Conservation (phyloP, 1,140 invertebrate genomes). For the Drosophila miranda region DNA sequence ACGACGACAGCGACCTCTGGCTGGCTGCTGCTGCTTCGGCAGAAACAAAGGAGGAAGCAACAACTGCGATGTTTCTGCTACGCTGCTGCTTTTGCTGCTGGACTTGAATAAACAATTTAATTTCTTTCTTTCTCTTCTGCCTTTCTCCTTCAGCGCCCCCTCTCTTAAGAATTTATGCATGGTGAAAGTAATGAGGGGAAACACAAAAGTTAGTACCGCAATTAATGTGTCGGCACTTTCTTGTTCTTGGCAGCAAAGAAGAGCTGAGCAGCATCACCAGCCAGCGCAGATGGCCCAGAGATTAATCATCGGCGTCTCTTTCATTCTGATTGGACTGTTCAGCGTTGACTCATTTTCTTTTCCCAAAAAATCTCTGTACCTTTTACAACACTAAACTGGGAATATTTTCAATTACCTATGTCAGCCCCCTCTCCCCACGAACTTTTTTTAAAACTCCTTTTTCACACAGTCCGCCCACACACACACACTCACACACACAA, state of each 20-base stretch:
- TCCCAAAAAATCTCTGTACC: not conserved
- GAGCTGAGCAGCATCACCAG: too few species aligned
- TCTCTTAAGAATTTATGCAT: constrained; percentile 60
- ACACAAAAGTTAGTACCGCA: constrained; percentile 58
- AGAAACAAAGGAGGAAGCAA: constrained; percentile 52
- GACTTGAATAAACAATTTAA: constrained; percentile 57
- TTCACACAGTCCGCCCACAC: not conserved
- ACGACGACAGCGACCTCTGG: constrained; percentile 6
- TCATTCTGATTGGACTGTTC: constrained; percentile 8
- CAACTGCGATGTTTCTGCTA: constrained; percentile 34
- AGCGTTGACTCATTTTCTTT: constrained; percentile 33
- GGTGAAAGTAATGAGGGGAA: constrained; percentile 68
- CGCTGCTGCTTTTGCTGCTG: constrained; percentile 22
- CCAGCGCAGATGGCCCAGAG: constrained; percentile 34
- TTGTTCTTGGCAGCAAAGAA: not conserved
- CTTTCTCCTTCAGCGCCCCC: constrained; percentile 1
- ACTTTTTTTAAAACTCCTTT: too few species aligned
- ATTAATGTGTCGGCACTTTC: constrained; percentile 56
- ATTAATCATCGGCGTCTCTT: constrained; percentile 35
- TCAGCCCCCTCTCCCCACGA: not conserved
- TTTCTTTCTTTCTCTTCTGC: constrained; percentile 43
- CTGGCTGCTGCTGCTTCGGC: constrained; percentile 20
- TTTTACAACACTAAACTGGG: constrained; percentile 5
- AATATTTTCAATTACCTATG: constrained; percentile 10
- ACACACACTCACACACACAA: constrained; percentile 1